Base-by-base conservation (phyloP, 2,797 vertebrate genomes). In the Paedocypris micromegethes region DNA sequence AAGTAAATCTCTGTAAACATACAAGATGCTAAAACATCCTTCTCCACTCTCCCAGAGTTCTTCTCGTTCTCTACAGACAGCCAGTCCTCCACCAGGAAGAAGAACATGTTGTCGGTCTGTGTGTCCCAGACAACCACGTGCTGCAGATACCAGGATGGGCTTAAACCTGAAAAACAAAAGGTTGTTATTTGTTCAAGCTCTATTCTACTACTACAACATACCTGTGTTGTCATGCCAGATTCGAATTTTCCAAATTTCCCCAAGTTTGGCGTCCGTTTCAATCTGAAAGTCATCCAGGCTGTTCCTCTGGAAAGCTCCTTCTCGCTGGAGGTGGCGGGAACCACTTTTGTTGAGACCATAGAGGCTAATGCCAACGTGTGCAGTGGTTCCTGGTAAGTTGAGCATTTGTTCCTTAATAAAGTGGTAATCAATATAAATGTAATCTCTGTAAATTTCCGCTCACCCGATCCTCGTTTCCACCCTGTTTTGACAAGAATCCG, bases 151-250 rank as follows among this genome's bases (percentile, higher is more conserved):
- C 90, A 92, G 2, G 91, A 89, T 0, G 90, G 91, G 7, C 88
- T 83, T 78, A 91, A 75, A 53, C 91, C 91, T 92, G 75, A 0
- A 55, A 67, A 2, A 59, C 4, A 50, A 49, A 72, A 6, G 23
- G 23, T 23, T 23, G 23, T 23, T 23, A 40, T 58, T 40, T 3
- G 9, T 51, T 9, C 9, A 48, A 54, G 44, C 5, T 8, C 6
- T 59, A 23, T 56, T 42, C 3, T 37, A 47, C 3, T 42, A 49
- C 38, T 38, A 41, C 23, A 23, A 23, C 23, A 23, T 23, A 72
- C 91, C 91, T 72, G 91, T 93, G 81, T 92, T 92, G 72, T 92
- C 90, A 40, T 92, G 91, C 91, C 91, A 92, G 62, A 92, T 80
- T 45, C 84, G 84, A 51, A 93, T 91, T 83, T 93, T 92, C 90